phyloP scores from a whole-genome alignment of 2,888 invertebrate species.

The Aricia artaxerxes region DNA sequence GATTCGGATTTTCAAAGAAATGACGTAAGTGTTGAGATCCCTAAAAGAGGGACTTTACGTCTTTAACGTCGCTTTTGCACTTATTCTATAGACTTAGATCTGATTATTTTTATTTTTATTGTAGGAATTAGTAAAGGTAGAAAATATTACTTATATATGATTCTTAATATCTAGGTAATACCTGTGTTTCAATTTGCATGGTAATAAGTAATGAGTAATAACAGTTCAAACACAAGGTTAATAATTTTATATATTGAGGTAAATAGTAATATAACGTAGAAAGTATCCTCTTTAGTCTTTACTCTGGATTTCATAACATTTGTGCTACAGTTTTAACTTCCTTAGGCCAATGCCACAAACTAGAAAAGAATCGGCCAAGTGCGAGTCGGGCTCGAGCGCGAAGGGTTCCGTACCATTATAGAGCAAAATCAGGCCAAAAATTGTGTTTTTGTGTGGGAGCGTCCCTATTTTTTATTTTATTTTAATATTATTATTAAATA shows the following conservation, averaged over 20 bases:
- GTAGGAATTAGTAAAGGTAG: too few relatives aligned
- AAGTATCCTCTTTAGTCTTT: not conserved
- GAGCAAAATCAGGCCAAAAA: too few relatives aligned
- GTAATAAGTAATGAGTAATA: not conserved
- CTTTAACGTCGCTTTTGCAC: not conserved
- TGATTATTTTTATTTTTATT: too few relatives aligned
- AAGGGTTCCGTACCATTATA: too few relatives aligned
- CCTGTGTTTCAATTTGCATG: not conserved
- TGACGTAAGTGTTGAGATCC: not conserved
- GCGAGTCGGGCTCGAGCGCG: too few relatives aligned
- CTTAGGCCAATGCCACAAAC: too few relatives aligned
- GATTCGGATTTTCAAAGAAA: not conserved
- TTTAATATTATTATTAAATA: too few relatives aligned
- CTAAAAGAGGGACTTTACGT: not conserved
- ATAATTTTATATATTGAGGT: not conserved
- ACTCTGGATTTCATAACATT: not conserved
- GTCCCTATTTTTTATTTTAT: too few relatives aligned
- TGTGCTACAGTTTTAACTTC: too few relatives aligned
- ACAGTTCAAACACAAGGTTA: not conserved
- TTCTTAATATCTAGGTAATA: not conserved
- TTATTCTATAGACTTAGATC: not conserved
- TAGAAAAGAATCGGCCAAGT: too few relatives aligned
- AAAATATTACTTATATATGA: not conserved
- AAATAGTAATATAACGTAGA: not conserved
- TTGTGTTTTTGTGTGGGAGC: too few relatives aligned